These are phyloP conservation scores for Plumapathes pennacea DNA, from an alignment of 92 coral and sea anemone species.

Conservation along the genomic window DNA sequence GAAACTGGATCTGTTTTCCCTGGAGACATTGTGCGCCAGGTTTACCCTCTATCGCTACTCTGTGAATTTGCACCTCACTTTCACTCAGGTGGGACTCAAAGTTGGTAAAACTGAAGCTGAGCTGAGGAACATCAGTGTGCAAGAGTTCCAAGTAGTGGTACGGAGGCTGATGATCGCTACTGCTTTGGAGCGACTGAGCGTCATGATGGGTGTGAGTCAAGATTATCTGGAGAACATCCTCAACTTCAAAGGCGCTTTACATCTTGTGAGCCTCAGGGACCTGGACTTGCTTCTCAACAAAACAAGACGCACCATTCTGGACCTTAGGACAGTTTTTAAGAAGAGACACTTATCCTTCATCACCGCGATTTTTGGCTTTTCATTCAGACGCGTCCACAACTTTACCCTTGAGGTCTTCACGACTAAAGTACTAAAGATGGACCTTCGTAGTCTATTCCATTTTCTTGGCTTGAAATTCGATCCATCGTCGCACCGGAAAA, in stretches of 20 bases:
- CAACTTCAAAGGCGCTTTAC: constrained; percentile 1
- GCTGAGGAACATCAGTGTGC: constrained; percentile 26
- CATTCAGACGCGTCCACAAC: constrained; percentile 10
- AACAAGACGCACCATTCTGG: constrained; percentile 22
- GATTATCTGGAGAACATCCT: constrained; percentile 5
- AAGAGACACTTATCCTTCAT: constrained; percentile 20
- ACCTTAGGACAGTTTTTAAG: constrained; percentile 2
- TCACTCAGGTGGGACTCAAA: constrained; percentile 11
- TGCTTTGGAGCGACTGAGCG: constrained; percentile 24
- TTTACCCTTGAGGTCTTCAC: constrained; percentile 21
- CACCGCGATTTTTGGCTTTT: constrained; percentile 5
- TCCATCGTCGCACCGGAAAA: not conserved
- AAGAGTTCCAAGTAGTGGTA: constrained; percentile 31
- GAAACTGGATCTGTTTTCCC: constrained; percentile 2
- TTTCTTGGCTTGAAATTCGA: not conserved
- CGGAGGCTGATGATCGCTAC: constrained; percentile 16
- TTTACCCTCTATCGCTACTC: constrained; percentile 34
- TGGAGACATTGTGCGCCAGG: constrained; percentile 13
- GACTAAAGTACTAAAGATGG: constrained; percentile 1
- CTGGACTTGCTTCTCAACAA: constrained; percentile 7
- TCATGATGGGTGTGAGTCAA: constrained; percentile 23
- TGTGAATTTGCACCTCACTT: constrained; percentile 1
- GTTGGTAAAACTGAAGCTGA: constrained; percentile 12
- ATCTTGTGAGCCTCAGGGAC: constrained; percentile 1
- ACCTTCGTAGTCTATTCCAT: constrained; percentile 2